Evolutionary conservation across 2,888 invertebrate species (phyloP).

Genomic region (Phengaris alcon): DNA sequence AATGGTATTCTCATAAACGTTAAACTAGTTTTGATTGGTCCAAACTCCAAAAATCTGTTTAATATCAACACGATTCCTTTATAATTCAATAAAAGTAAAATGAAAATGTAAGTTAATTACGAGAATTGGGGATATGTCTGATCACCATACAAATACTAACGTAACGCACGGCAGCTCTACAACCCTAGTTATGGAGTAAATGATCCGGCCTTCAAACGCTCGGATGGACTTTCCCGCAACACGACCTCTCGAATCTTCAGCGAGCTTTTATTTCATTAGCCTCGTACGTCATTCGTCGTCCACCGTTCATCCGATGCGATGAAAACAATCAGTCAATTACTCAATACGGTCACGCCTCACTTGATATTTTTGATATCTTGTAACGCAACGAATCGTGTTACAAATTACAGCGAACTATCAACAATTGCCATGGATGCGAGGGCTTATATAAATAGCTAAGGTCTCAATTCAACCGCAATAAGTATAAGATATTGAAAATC

Average conservation of each 20-base stretch:
- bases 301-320: not conserved
- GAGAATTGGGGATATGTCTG: too few relatives aligned
- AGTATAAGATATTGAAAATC: too few relatives aligned
- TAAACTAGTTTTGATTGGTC: too few relatives aligned
- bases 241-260: conserved; percentile 37
- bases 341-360: conserved; percentile 6
- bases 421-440: not conserved
- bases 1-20: too few relatives aligned
- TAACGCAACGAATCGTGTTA: conserved; percentile 8
- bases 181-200: conserved; percentile 49
- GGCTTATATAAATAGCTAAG: not conserved
- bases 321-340: conserved; percentile 15
- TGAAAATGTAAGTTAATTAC: too few relatives aligned
- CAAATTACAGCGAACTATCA: not conserved
- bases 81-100: too few relatives aligned
- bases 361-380: not conserved
- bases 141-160: too few relatives aligned
- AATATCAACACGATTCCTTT: too few relatives aligned
- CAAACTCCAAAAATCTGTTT: too few relatives aligned
- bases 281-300: conserved; percentile 19
- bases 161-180: not conserved
- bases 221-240: conserved; percentile 43
- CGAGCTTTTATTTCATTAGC: conserved; percentile 35
- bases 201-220: conserved; percentile 70
- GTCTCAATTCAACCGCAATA: not conserved